These are phyloP conservation scores for Lacerta bilineata DNA, from an alignment of 2,797 vertebrate species.

Conservation along the genomic window DNA sequence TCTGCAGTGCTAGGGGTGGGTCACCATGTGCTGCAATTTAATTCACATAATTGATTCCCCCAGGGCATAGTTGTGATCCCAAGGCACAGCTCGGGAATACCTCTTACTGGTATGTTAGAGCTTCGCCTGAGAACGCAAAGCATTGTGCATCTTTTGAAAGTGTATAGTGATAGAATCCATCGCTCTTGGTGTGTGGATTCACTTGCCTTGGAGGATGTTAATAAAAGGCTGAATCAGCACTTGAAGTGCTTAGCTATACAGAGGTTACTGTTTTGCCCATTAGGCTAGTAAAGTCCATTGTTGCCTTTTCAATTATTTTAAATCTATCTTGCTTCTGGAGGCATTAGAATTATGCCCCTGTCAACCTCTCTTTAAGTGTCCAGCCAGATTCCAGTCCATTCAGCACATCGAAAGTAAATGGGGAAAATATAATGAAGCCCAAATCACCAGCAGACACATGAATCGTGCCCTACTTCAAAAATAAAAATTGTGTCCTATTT, in stretches of 20 bases:
- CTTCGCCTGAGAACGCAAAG: background rate
- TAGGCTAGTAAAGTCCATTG: background rate
- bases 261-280: background rate
- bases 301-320: background rate
- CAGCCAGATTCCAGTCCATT: background rate
- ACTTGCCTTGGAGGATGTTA: background rate
- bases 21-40: background rate
- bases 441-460: background rate
- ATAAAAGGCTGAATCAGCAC: background rate
- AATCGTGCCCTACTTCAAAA: too few relatives aligned
- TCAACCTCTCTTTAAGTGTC: background rate
- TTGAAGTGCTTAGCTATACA: background rate
- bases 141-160: too few relatives aligned
- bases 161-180: background rate
- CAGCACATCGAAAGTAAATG: background rate
- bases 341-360: background rate
- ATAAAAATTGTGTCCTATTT: background rate
- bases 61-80: background rate
- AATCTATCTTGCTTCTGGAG: background rate
- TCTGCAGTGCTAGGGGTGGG: background rate
- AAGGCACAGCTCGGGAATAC: background rate
- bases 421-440: background rate
- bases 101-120: background rate
- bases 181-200: background rate
- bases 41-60: background rate